Percentiles rank a stretch among this genome's conserved stretches.
Evolutionary conservation across 1,140 invertebrate genomes (phyloP).

Genomic region (Diploscapter pachys): DNA sequence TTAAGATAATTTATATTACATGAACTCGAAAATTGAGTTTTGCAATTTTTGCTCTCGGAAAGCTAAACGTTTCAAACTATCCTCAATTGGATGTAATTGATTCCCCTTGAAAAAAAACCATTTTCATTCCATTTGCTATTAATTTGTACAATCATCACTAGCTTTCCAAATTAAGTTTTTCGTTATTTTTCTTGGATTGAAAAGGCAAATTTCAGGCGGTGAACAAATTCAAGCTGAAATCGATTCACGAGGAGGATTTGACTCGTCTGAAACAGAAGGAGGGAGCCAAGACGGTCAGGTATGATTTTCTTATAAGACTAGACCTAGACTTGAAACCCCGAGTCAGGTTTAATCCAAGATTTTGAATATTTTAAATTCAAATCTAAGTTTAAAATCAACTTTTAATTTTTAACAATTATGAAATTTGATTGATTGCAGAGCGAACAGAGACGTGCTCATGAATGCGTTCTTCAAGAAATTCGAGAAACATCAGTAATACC

Average conservation of each 20-base stretch:
- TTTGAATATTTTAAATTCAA: too few species aligned
- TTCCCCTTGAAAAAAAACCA: not conserved
- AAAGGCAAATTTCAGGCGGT: not conserved
- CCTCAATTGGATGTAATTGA: not conserved
- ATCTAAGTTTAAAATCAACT: too few species aligned
- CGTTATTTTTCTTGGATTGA: conserved; percentile 39
- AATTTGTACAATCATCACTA: not conserved
- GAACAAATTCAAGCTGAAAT: conserved; percentile 68
- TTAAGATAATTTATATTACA: not conserved
- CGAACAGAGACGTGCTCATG: conserved; percentile 86
- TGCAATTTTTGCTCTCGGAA: too few species aligned
- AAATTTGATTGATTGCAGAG: conserved; percentile 34
- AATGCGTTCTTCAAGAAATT: conserved; percentile 83
- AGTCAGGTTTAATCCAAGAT: too few species aligned
- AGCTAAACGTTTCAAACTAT: too few species aligned
- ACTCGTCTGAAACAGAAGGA: conserved; percentile 65
- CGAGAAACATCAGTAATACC: conserved; percentile 97
- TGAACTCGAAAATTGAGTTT: too few species aligned
- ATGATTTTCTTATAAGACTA: too few species aligned
- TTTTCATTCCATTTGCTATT: not conserved
- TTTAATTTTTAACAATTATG: too few species aligned
- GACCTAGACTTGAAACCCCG: too few species aligned
- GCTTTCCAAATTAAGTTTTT: conserved; percentile 5
- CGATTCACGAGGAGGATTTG: conserved; percentile 89
- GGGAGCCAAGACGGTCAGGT: conserved; percentile 58